Base-by-base conservation (phyloP, 2,797 vertebrate species). In the Acipenser oxyrinchus region DNA sequence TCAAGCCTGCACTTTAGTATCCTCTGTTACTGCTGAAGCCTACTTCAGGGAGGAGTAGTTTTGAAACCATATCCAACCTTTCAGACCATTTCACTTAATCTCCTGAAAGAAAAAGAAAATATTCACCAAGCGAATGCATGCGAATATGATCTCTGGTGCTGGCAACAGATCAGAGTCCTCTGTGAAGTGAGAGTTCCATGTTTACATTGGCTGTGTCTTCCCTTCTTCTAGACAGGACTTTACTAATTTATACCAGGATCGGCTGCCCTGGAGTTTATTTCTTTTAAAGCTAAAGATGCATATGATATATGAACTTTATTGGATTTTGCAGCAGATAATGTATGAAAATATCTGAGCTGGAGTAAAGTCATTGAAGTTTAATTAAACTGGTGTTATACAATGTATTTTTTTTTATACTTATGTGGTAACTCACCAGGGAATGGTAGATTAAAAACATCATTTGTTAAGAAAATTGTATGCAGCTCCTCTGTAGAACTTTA, bases 171-270 rank as follows among this genome's bases (percentile, higher is more conserved):
- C 76, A 87, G 76, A 71, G 65, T 60, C 51, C 73, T 77, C 66
- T 74, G 78, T 77, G 79, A 79, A 80, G 77, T 74, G 76, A 71
- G 72, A 73, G 77, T 69, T 71, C 68, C 71, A 57, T 86, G 77
- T 84, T 88, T 87, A 77, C 72, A 63, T 78, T 88, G 84, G 80
- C 86, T 78, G 57, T 68, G 64, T 48, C n/a, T 4, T 60, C 62
- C 53, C 59, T 65, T 74, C 66, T 76, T 75, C 74, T 70, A 74
- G 69, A 80, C 79, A 77, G 75, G 72, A 75, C 72, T 78, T 58
- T 48, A 37, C 51, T 53, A 74, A 75, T 76, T 75, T 63, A 74
- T 72, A 76, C 69, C 53, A 37, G 72, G 71, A 76, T 73, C 71
- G 71, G 75, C 72, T 65, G 80, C 76, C 67, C 71, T 71, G 67